A percentile compares a stretch with the other conserved stretches of the same genome.
These are phyloP conservation scores for Ennomos erosarius DNA, from an alignment of 2,888 invertebrate species.

Conservation along the genomic window DNA sequence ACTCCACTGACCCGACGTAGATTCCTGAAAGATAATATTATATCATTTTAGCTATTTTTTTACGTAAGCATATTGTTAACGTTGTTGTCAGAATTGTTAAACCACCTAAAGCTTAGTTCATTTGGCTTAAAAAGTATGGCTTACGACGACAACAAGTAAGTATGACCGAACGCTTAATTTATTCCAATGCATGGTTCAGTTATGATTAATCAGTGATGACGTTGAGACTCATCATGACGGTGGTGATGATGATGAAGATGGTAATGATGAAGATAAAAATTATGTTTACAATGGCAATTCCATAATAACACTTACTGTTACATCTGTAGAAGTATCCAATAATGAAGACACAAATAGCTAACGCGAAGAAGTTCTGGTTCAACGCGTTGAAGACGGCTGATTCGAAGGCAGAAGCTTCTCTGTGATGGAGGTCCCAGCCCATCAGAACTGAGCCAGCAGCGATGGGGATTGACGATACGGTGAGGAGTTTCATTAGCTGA, in stretches of 20 bases:
- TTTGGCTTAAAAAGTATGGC: no score
- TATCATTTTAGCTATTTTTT: not conserved
- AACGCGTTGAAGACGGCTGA: slow-evolving; percentile 74
- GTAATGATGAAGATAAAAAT: no score
- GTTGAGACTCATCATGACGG: no score
- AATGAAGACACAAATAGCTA: slow-evolving; percentile 74
- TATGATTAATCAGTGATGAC: no score
- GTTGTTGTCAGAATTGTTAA: no score
- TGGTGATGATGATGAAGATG: no score
- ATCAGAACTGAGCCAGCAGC: slow-evolving; percentile 68
- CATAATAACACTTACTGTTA: slow-evolving; percentile 63
- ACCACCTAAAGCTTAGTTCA: no score
- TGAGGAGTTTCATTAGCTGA: slow-evolving; percentile 68
- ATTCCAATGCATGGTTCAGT: no score
- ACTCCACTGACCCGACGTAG: slow-evolving; percentile 73
- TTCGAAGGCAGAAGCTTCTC: slow-evolving; percentile 73
- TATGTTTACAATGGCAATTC: no score
- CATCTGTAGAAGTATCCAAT: slow-evolving; percentile 74
- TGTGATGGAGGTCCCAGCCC: slow-evolving; percentile 78
- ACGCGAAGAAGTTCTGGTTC: slow-evolving; percentile 79
- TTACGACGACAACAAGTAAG: no score
- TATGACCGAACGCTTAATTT: no score
- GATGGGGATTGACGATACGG: slow-evolving; percentile 67
- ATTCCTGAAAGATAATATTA: slow-evolving; percentile 52
- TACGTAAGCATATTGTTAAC: no score